Conservation (phyloP, 2,888 invertebrate genomes). For the Xylota segnis region DNA sequence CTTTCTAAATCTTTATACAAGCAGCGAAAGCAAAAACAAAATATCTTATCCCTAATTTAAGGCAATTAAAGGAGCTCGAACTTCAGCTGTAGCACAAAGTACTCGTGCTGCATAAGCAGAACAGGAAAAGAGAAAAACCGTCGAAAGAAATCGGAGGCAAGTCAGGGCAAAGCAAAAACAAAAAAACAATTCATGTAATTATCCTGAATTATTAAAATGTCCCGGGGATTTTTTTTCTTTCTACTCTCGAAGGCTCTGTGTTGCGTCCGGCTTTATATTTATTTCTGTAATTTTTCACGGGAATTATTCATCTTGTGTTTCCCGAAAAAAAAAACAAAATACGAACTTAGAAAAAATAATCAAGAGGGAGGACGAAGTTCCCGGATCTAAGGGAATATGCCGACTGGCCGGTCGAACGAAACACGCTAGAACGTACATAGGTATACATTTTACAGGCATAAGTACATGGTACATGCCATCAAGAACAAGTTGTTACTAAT, state of each 20-base stretch:
- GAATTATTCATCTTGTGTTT: slow-evolving; percentile 59
- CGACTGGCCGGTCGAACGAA: neutral
- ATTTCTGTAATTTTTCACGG: slow-evolving; percentile 52
- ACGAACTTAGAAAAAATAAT: slow-evolving; percentile 9
- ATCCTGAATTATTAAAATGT: slow-evolving; percentile 71
- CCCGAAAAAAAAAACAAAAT: neutral
- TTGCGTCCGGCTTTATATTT: slow-evolving; percentile 36
- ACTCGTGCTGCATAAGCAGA: slow-evolving; percentile 7
- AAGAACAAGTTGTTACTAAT: slow-evolving; percentile 54
- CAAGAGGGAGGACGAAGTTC: neutral
- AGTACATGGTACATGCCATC: slow-evolving; percentile 35
- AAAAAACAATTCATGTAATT: slow-evolving; percentile 63
- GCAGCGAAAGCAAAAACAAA: neutral
- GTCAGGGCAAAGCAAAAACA: slow-evolving; percentile 10
- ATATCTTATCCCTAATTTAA: slow-evolving; percentile 59
- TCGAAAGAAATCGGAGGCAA: slow-evolving; percentile 25
- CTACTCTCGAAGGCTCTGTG: neutral
- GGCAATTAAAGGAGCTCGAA: slow-evolving; percentile 58
- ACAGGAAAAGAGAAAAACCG: neutral
- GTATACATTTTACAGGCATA: neutral
- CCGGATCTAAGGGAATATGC: slow-evolving; percentile 6
- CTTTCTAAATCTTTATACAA: neutral
- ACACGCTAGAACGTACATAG: neutral
- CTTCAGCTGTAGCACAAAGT: slow-evolving; percentile 28
- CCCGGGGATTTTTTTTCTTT: slow-evolving; percentile 41